Conservation (phyloP, 1,140 invertebrate genomes). For the Lerema accius region DNA sequence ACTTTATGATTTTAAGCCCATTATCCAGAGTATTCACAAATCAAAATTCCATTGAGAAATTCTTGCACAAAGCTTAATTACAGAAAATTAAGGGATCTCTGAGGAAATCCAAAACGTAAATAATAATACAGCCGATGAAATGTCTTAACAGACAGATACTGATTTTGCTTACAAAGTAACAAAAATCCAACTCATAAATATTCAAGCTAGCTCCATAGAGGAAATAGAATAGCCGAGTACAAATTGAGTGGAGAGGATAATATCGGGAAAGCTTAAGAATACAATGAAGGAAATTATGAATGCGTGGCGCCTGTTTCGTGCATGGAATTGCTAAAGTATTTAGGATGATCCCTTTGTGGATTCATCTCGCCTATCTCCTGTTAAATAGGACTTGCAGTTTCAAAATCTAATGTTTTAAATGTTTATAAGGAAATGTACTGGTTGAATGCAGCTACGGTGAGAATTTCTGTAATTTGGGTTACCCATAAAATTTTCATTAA, state of each 20-base stretch:
- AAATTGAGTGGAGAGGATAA: slow-evolving; percentile 51
- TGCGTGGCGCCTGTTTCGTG: slow-evolving; percentile 3
- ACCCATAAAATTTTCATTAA: too few relatives aligned
- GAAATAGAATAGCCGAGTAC: slow-evolving; percentile 59
- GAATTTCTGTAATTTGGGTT: too few relatives aligned
- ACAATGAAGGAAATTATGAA: slow-evolving; percentile 29
- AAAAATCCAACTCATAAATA: slow-evolving; percentile 64
- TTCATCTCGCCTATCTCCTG: too few relatives aligned
- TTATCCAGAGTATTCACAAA: too few relatives aligned
- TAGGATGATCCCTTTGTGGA: too few relatives aligned
- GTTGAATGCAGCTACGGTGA: too few relatives aligned
- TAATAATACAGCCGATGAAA: slow-evolving; percentile 18
- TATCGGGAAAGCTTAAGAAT: slow-evolving; percentile 41
- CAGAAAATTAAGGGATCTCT: slow-evolving; percentile 28
- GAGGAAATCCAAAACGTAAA: slow-evolving; percentile 15
- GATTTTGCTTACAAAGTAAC: slow-evolving; percentile 50
- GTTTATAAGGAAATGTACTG: too few relatives aligned
- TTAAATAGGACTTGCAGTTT: too few relatives aligned
- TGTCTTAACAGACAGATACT: slow-evolving; percentile 36
- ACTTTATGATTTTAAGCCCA: too few relatives aligned
- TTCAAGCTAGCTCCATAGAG: slow-evolving; percentile 49
- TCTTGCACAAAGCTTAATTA: slow-evolving; percentile 14
- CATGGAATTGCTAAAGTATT: too few relatives aligned
- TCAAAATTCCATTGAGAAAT: too few relatives aligned
- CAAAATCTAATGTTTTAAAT: too few relatives aligned